Conservation (phyloP, 2,888 invertebrate genomes). For the Atrina japonica region DNA sequence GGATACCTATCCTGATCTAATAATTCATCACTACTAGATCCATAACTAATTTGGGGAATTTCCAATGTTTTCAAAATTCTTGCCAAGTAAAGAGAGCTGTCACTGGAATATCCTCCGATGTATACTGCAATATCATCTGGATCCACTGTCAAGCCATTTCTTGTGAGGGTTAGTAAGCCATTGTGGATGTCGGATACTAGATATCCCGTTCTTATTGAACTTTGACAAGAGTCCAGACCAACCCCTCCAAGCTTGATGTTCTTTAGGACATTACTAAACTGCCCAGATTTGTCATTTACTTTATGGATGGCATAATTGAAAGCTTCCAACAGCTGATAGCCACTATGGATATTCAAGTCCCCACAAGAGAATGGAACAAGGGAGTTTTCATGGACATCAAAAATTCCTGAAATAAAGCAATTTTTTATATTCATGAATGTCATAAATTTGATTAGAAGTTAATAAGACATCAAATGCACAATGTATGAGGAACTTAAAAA, state of each 20-base stretch:
- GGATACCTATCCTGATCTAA: conserved; percentile 67
- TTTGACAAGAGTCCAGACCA: conserved; percentile 74
- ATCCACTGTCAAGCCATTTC: conserved; percentile 58
- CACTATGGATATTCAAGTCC: conserved; percentile 69
- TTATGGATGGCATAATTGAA: conserved; percentile 75
- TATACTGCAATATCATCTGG: conserved; percentile 71
- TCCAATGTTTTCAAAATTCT: conserved; percentile 69
- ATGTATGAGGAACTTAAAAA: no score
- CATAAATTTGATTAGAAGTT: no score
- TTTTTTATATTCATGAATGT: no score
- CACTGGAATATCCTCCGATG: conserved; percentile 70
- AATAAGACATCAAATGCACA: no score
- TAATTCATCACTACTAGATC: conserved; percentile 63
- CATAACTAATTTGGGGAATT: conserved; percentile 73
- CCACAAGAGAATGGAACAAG: conserved; percentile 73
- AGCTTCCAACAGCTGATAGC: conserved; percentile 75
- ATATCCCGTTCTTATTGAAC: conserved; percentile 69
- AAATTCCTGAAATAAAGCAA: conserved; percentile 65
- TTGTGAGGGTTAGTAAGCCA: conserved; percentile 56
- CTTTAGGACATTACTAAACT: conserved; percentile 66
- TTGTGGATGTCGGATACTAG: conserved; percentile 76
- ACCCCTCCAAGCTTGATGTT: conserved; percentile 73
- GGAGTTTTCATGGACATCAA: conserved; percentile 73
- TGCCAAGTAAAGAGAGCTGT: conserved; percentile 67
- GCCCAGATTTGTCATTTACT: conserved; percentile 74